Evolutionary conservation across 2,797 vertebrate species (phyloP), one percentile per base, ranked within the genome.

Genomic region (Chiroxiphia lanceolata): DNA sequence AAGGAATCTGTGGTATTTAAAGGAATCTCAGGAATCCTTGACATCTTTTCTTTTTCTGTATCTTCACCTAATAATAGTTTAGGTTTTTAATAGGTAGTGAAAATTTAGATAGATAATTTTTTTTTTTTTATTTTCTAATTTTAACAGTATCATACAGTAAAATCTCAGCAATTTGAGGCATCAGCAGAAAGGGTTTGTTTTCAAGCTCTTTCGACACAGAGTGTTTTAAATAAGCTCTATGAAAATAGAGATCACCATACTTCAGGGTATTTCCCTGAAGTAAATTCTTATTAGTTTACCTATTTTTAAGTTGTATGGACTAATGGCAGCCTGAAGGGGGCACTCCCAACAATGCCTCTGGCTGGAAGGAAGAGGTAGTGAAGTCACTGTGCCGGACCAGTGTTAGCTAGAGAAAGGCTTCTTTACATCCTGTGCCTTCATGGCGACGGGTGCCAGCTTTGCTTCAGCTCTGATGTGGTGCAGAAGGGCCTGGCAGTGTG

Each of bases 261-360:
- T 34, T 40, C 22, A 4, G 2, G 7, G 20, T 61, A 44, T 40
- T 50, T 27, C 2, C n/a, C 51, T 33, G 2, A 77, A 91, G 7
- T 3, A 56, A 91, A 83, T 59, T 42, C 56, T 18, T 70, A 18
- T 2, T 23, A 60, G 4, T 61, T 80, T 70, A 53, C 54, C 4
- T 59, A 2, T 40, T 83, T 87, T 59, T 40, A 68, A 21, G 10
- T 31, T 68, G 23, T 60, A 64, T 53, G 45, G n/a, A 33, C 34
- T 45, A 65, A 42, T 20, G 15, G 7, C 6, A 75, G 17, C 6
- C 29, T 42, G 10, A 53, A 81, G 10, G 3, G 11, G 2, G 2
- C 76, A 29, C 12, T 60, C 31, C 25, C 31, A 61, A 1, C 18
- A 51, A 0, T 2, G 33, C 6, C 3, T 38, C 31, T 68, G 36